These are phyloP conservation scores for Epinephelus coioides DNA, from an alignment of 2,797 vertebrate genomes.

Conservation along the genomic window DNA sequence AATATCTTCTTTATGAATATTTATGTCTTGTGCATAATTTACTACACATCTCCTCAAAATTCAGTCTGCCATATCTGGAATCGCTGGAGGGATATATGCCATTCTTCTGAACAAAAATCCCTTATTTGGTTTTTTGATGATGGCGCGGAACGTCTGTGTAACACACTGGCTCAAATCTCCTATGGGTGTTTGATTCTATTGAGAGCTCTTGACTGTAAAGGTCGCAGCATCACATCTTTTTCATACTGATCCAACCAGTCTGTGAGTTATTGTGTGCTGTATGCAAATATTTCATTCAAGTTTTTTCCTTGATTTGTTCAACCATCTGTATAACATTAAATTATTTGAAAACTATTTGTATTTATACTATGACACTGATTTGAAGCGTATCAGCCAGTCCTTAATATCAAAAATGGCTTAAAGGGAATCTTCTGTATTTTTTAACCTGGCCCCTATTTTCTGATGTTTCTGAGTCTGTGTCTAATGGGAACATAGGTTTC, in stretches of 20 bases:
- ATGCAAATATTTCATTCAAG: neutral
- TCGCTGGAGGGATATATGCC: neutral
- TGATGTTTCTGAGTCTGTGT: no score
- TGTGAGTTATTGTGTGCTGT: neutral
- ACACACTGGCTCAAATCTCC: neutral
- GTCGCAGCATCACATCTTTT: neutral
- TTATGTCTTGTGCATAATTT: neutral
- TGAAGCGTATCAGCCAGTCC: neutral
- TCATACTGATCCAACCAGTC: neutral
- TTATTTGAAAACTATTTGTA: neutral
- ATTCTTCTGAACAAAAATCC: neutral
- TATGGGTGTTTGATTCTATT: neutral
- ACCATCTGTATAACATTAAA: neutral
- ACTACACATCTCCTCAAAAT: slow-evolving; percentile 3
- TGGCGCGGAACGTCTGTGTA: neutral
- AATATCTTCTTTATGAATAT: neutral
- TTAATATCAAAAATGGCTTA: neutral
- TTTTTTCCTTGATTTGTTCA: neutral
- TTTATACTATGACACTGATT: neutral
- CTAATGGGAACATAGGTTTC: no score
- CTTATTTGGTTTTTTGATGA: neutral
- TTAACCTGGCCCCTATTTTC: no score
- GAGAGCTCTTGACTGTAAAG: neutral
- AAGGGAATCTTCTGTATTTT: neutral
- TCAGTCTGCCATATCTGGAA: neutral